Evolutionary conservation across 2,888 invertebrate species (phyloP).

Genomic region (Drosophila suboccidentalis): DNA sequence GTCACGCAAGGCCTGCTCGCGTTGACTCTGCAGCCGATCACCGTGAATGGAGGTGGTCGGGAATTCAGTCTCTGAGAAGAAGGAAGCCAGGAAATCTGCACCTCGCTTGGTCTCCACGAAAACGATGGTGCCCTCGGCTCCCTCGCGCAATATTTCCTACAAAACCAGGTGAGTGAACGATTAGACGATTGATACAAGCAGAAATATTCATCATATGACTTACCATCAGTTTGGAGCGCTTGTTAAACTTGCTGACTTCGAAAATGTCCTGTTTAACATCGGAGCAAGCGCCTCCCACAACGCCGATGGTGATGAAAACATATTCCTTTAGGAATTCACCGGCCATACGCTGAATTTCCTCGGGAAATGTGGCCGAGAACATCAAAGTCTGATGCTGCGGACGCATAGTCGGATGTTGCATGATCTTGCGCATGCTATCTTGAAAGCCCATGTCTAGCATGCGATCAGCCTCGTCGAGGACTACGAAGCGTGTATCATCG

Average conservation of each 20-base stretch:
- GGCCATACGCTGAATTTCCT: slow-evolving; percentile 96
- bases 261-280: slow-evolving; percentile 94
- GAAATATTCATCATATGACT: slow-evolving; percentile 25
- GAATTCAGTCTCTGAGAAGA: slow-evolving; percentile 91
- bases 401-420: slow-evolving; percentile 94
- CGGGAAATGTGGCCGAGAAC: slow-evolving; percentile 99
- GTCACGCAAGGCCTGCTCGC: slow-evolving; percentile 97
- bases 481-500: slow-evolving; percentile 94
- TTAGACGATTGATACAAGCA: not conserved
- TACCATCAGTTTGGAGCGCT: slow-evolving; percentile 89
- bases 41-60: slow-evolving; percentile 99
- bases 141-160: slow-evolving; percentile 81
- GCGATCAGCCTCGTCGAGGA: slow-evolving; percentile 99
- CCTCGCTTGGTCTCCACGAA: slow-evolving; percentile 96
- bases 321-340: slow-evolving; percentile 92
- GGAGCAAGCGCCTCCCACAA: slow-evolving; percentile 96
- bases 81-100: slow-evolving; percentile 95
- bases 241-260: slow-evolving; percentile 90
- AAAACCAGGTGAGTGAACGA: not conserved
- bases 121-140: slow-evolving; percentile 89
- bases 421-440: slow-evolving; percentile 95
- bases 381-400: slow-evolving; percentile 97
- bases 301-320: slow-evolving; percentile 95
- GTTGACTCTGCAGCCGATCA: slow-evolving; percentile 97
- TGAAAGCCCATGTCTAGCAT: slow-evolving; percentile 99